Base-by-base conservation (phyloP, 1,140 invertebrate genomes). In the Drosophila tsacasi region DNA sequence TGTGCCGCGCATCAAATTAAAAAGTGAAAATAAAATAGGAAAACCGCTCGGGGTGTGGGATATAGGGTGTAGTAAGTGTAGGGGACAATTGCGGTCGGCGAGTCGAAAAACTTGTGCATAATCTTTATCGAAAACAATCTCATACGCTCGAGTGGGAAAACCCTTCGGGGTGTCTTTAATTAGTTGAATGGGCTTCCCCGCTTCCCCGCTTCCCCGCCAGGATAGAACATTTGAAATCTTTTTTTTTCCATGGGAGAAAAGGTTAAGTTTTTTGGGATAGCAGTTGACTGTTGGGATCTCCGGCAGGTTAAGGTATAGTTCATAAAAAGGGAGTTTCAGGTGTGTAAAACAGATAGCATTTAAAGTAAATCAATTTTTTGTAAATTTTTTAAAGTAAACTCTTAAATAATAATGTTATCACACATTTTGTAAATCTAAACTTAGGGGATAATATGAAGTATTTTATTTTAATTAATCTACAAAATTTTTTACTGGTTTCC, bases 41-140 rank as follows among this genome's bases (percentile, higher is more conserved):
- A 83, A 69, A 39, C 58, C 40, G 64, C 55, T 37, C 15, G 13
- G 25, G 49, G 75, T 52, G 63, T 37, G 19, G 40, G 61, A 64
- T 25, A 17, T 39, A 62, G 44, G 40, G n/a, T 30, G n/a, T 32
- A 19, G 30, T 32, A 30, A 46, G 64, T 52, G 23, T 23, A 23
- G 63, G 52, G 52, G 54, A 65, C 60, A 64, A 42, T 59, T 60
- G 49, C 62, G 44, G 65, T 79, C 76, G 76, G 54, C 63, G 62
- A 50, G 61, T 57, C 65, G 71, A 69, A 63, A 35, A 66, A 76
- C 76, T 76, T 79, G 74, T 90, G 74, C 87, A 81, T 84, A 90
- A 89, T 90, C 83, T 90, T 89, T 90, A 89, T 89, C 81, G 81
- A 76, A 66, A 79, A 81, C 85, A 84, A 84, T 89, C 84, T 83